These are phyloP conservation scores for Tetragnatha versicolor DNA, from an alignment of 1,140 invertebrate genomes.

Conservation along the genomic window DNA sequence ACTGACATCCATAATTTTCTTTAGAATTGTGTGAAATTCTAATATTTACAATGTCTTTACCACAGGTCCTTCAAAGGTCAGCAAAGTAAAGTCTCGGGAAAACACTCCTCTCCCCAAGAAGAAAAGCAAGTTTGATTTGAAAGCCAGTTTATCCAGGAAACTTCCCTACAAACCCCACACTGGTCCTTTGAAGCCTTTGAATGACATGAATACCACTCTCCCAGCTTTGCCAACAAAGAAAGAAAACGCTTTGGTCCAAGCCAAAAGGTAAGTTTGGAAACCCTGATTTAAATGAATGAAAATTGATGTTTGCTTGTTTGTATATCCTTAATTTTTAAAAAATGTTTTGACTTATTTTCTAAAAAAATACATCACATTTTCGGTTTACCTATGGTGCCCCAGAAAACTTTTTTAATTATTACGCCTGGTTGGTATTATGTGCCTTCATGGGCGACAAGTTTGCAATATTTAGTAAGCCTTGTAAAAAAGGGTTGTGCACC, in stretches of 20 bases:
- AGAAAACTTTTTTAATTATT: background rate
- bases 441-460: background rate
- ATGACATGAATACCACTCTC: background rate
- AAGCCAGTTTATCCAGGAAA: constrained; percentile 30
- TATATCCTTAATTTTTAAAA: background rate
- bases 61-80: too few relatives aligned
- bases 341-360: background rate
- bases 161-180: constrained; percentile 36
- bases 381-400: background rate
- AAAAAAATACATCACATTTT: background rate
- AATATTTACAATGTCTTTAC: too few relatives aligned
- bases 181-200: constrained; percentile 23
- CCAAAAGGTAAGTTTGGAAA: constrained; percentile 1
- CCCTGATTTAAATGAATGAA: background rate
- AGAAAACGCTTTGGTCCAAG: background rate
- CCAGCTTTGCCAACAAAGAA: background rate
- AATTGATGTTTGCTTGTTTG: background rate
- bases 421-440: background rate
- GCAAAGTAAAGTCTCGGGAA: background rate
- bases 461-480: background rate
- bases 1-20: too few relatives aligned
- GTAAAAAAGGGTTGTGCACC: too few relatives aligned
- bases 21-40: too few relatives aligned
- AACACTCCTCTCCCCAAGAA: constrained; percentile 27
- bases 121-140: constrained; percentile 31